Conservation (phyloP, 1,140 invertebrate genomes). For the Lerema accius region DNA sequence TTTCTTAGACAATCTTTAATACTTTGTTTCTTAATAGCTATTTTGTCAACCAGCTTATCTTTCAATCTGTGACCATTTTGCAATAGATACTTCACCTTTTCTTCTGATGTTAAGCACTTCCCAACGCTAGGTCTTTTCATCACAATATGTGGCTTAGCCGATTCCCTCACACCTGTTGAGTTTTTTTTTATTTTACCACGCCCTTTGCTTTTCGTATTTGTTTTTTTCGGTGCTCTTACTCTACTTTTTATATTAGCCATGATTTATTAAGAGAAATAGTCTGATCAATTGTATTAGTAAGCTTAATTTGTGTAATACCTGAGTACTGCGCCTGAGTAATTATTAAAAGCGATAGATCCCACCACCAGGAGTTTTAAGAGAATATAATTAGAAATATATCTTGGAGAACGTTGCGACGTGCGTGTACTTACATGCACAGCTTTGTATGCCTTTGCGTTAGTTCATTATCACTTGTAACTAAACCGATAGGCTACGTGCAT, state of each 20-base stretch:
- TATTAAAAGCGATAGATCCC: slow-evolving; percentile 64
- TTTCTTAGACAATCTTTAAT: slow-evolving; percentile 29
- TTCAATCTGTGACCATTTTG: slow-evolving; percentile 50
- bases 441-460: slow-evolving; percentile 62
- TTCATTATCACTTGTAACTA: slow-evolving; percentile 73
- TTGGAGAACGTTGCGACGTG: slow-evolving; percentile 42
- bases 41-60: slow-evolving; percentile 48
- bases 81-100: slow-evolving; percentile 49
- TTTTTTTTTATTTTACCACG: slow-evolving; percentile 55
- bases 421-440: slow-evolving; percentile 73
- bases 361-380: slow-evolving; percentile 59
- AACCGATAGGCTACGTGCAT: slow-evolving; percentile 63
- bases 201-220: slow-evolving; percentile 47
- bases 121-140: slow-evolving; percentile 45
- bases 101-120: slow-evolving; percentile 42
- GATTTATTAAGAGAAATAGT: slow-evolving; percentile 43
- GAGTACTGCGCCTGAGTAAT: slow-evolving; percentile 38
- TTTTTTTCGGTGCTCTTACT: slow-evolving; percentile 61
- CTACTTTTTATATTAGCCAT: slow-evolving; percentile 77
- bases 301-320: slow-evolving; percentile 42
- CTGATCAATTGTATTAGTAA: slow-evolving; percentile 54
- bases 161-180: slow-evolving; percentile 53
- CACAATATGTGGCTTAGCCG: slow-evolving; percentile 36
- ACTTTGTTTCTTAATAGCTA: slow-evolving; percentile 35
- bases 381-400: slow-evolving; percentile 57